Conservation (phyloP, 1,140 invertebrate species). For the Eubasilissa regina region DNA sequence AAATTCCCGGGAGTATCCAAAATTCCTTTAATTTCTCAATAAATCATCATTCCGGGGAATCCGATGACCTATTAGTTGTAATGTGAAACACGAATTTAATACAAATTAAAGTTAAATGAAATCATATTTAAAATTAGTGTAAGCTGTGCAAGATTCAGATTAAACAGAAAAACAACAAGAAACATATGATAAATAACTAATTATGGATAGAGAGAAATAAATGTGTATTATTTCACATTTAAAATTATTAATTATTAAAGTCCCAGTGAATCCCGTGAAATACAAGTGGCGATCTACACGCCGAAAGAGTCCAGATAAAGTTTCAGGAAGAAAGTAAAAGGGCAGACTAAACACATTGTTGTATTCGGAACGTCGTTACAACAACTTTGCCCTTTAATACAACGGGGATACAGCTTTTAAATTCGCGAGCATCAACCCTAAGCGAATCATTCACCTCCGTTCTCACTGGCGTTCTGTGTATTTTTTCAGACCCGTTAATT, state of each 20-base stretch:
- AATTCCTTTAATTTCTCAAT: too few relatives aligned
- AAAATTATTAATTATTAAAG: neutral
- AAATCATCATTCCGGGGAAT: too few relatives aligned
- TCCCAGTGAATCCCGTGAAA: neutral
- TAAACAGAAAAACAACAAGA: too few relatives aligned
- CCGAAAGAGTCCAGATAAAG: conserved; percentile 2
- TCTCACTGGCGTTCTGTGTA: conserved; percentile 34
- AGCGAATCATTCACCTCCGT: conserved; percentile 15
- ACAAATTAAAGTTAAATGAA: too few relatives aligned
- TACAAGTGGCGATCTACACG: neutral
- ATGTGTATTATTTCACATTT: too few relatives aligned
- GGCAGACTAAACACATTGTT: neutral
- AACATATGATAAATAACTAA: too few relatives aligned
- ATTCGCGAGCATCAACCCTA: neutral
- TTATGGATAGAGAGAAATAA: too few relatives aligned
- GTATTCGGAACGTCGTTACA: neutral
- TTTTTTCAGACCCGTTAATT: conserved; percentile 47
- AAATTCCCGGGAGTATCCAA: too few relatives aligned
- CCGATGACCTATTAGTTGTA: too few relatives aligned
- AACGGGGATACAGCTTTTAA: neutral
- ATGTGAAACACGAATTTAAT: too few relatives aligned
- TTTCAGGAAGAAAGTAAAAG: neutral
- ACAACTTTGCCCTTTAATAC: neutral
- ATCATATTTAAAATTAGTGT: too few relatives aligned
- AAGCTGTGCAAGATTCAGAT: too few relatives aligned